These are phyloP conservation scores for Standfussiana lucernea DNA, from an alignment of 2,888 invertebrate species.

Conservation along the genomic window DNA sequence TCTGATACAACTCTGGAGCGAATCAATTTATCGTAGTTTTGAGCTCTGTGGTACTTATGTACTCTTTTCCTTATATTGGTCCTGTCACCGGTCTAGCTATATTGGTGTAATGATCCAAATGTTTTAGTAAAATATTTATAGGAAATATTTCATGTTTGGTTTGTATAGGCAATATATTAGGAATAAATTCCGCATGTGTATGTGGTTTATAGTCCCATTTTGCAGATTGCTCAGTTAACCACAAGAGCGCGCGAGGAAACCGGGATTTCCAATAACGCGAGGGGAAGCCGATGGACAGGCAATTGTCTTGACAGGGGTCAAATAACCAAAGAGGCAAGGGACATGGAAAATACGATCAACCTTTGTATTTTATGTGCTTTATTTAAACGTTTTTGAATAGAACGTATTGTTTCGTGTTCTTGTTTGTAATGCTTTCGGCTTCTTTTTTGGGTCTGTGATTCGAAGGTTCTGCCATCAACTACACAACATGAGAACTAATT, in stretches of 20 bases:
- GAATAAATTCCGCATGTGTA: constrained; percentile 56
- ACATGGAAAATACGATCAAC: constrained; percentile 64
- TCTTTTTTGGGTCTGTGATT: neutral
- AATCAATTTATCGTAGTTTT: constrained; percentile 29
- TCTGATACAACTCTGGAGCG: constrained; percentile 48
- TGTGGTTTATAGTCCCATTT: constrained; percentile 71
- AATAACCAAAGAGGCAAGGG: constrained; percentile 78
- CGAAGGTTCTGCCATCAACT: neutral
- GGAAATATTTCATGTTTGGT: constrained; percentile 12
- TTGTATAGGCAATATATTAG: constrained; percentile 42
- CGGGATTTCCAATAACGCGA: constrained; percentile 82
- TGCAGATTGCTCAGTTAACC: constrained; percentile 81
- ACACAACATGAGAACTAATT: neutral
- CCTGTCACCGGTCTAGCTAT: neutral
- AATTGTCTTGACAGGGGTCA: constrained; percentile 85
- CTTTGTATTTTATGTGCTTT: constrained; percentile 55
- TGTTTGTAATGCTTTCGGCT: neutral
- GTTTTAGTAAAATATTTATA: neutral
- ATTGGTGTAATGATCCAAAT: neutral
- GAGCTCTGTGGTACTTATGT: neutral
- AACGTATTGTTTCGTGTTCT: constrained; percentile 1
- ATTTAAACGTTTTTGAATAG: constrained; percentile 40
- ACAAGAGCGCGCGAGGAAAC: constrained; percentile 75
- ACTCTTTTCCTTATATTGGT: constrained; percentile 1
- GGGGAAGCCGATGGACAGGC: constrained; percentile 82